Percentiles rank a stretch among this genome's conserved stretches.
phyloP scores from a whole-genome alignment of 1,140 invertebrate genomes.

The Cardiocondyla obscurior region DNA sequence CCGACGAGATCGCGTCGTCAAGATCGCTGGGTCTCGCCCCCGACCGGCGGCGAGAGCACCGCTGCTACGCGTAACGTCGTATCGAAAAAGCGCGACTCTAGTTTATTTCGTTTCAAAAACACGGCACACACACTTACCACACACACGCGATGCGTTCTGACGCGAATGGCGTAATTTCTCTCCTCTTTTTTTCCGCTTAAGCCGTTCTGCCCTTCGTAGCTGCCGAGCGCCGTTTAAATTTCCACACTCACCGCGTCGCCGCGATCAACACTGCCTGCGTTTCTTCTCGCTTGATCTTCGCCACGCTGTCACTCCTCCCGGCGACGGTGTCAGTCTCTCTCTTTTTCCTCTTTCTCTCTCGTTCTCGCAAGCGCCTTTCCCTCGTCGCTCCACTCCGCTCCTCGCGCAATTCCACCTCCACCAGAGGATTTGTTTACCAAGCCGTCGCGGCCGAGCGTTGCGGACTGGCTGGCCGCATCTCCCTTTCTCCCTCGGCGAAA shows the following conservation, averaged over 20 bases:
- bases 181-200: neutral
- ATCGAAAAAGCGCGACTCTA: neutral
- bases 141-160: neutral
- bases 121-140: slow-evolving; percentile 2
- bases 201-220: neutral
- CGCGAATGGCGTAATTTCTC: slow-evolving; percentile 8
- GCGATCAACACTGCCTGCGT: neutral
- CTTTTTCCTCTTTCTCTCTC: no score
- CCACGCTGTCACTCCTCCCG: neutral
- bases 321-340: slow-evolving; percentile 14
- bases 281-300: neutral
- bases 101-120: neutral
- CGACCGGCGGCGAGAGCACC: slow-evolving; percentile 16
- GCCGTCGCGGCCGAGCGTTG: slow-evolving; percentile 54
- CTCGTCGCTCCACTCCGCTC: slow-evolving; percentile 17
- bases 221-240: slow-evolving; percentile 15
- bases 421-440: slow-evolving; percentile 77
- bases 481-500: slow-evolving; percentile 8
- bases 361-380: slow-evolving; percentile 45
- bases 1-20: neutral
- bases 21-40: slow-evolving; percentile 6
- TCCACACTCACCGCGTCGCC: neutral
- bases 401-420: slow-evolving; percentile 37
- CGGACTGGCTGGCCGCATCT: slow-evolving; percentile 17
- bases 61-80: neutral